These are phyloP conservation scores for Drosophila pseudoobscura DNA, from an alignment of 1,140 invertebrate genomes.

Conservation along the genomic window DNA sequence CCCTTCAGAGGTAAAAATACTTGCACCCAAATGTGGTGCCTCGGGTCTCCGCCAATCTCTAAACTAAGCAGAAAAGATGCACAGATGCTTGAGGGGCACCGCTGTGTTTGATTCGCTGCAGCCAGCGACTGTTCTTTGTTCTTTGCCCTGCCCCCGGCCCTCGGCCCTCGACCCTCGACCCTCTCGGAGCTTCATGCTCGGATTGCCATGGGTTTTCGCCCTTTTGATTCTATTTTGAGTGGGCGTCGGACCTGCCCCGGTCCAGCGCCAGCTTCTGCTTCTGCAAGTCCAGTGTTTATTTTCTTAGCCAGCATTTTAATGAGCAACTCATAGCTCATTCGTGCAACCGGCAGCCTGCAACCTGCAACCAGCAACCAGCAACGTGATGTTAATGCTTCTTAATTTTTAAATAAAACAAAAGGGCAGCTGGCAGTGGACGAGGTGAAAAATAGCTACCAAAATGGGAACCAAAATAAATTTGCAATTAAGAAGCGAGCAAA, in stretches of 20 bases:
- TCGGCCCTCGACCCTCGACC: no score
- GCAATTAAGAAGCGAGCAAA: constrained; percentile 16
- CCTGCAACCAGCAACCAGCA: neutral
- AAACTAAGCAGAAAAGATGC: no score
- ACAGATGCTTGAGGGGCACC: neutral
- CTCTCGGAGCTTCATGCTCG: constrained; percentile 39
- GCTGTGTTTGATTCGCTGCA: constrained; percentile 29
- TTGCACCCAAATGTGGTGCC: constrained; percentile 10
- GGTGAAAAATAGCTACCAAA: constrained; percentile 6
- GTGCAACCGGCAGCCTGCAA: no score
- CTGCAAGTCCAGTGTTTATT: constrained; percentile 4
- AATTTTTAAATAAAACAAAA: constrained; percentile 45
- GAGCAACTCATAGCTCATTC: constrained; percentile 25
- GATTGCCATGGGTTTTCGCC: constrained; percentile 20
- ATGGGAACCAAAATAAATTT: neutral
- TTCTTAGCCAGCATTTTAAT: constrained; percentile 39
- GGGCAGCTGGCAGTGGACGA: constrained; percentile 3
- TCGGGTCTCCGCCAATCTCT: neutral
- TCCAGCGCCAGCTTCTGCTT: no score
- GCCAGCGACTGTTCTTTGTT: constrained; percentile 21
- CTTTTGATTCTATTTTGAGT: constrained; percentile 34
- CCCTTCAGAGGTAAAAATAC: constrained; percentile 23
- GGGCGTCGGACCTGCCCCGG: neutral
- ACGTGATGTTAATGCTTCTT: constrained; percentile 44
- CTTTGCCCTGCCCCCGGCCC: constrained; percentile 34